A percentile compares a stretch with the other conserved stretches of the same genome.
These are phyloP conservation scores for Anguilla pacifica DNA, from an alignment of 2,797 vertebrate genomes.

Conservation along the genomic window DNA sequence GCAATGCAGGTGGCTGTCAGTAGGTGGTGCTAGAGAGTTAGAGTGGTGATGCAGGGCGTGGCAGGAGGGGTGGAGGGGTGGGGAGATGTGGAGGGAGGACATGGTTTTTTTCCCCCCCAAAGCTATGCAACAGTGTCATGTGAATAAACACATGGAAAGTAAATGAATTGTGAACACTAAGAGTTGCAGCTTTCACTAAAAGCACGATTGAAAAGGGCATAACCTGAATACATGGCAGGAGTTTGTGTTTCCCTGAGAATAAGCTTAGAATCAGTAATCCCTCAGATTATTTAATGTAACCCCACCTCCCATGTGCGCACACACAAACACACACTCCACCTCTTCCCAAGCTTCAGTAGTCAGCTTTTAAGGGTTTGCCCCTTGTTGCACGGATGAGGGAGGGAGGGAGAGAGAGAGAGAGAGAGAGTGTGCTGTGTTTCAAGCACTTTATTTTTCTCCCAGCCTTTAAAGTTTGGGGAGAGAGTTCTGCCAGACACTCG, in stretches of 20 bases:
- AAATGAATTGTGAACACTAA: background rate
- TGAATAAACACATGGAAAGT: background rate
- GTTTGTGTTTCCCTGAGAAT: constrained; percentile 31
- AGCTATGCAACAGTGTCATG: background rate
- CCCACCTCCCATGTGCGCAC: constrained; percentile 47
- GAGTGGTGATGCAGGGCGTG: constrained; percentile 28
- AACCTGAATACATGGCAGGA: background rate
- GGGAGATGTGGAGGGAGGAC: background rate
- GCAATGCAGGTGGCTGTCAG: constrained; percentile 51
- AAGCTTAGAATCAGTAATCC: constrained; percentile 40
- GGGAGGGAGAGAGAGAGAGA: constrained; percentile 27
- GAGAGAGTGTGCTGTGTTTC: constrained; percentile 22
- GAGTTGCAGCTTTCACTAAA: background rate
- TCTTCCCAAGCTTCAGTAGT: constrained; percentile 21
- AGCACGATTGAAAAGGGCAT: background rate
- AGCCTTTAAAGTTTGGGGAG: constrained; percentile 47
- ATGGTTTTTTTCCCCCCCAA: background rate
- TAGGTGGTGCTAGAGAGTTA: constrained; percentile 62
- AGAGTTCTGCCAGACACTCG: constrained; percentile 50
- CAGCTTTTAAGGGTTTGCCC: constrained; percentile 47
- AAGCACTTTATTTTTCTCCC: constrained; percentile 43
- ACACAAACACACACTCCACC: constrained; percentile 49
- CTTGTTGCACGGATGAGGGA: constrained; percentile 57
- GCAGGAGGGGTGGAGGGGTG: constrained; percentile 46
- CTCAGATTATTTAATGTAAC: constrained; percentile 51